Evolutionary conservation across 2,113 vertebrate species (phyloP).

Genomic region (Spea bombifrons): DNA sequence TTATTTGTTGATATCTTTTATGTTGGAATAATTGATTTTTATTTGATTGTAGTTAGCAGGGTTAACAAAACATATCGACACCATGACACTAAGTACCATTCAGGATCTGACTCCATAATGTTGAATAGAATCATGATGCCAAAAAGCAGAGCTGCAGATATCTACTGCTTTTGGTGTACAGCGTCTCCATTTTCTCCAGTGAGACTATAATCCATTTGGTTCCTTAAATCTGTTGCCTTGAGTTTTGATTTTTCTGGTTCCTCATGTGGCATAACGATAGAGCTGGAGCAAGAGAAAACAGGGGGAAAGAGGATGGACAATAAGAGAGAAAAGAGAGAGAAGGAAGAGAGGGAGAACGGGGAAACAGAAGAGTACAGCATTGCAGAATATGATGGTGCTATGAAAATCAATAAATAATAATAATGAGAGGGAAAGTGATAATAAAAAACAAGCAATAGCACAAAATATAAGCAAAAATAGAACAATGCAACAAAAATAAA

Average conservation of each 20-base stretch:
- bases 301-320: too few relatives aligned
- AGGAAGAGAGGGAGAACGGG: too few relatives aligned
- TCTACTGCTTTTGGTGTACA: background rate
- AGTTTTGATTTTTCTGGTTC: background rate
- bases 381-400: too few relatives aligned
- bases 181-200: background rate
- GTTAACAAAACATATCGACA: too few relatives aligned
- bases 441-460: rapidly evolving
- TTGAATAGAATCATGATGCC: background rate
- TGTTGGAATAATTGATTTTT: background rate
- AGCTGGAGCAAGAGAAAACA: too few relatives aligned
- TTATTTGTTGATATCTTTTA: background rate
- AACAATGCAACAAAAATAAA: background rate
- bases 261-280: background rate
- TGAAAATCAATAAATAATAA: too few relatives aligned
- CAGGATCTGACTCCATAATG: background rate
- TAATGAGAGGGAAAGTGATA: too few relatives aligned
- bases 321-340: too few relatives aligned
- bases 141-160: background rate
- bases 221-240: background rate
- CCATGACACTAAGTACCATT: background rate
- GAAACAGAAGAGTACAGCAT: too few relatives aligned
- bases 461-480: background rate
- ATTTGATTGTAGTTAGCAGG: background rate
- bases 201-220: background rate